Conservation (phyloP, 2,113 vertebrate genomes). For the Nannospalax galili region DNA sequence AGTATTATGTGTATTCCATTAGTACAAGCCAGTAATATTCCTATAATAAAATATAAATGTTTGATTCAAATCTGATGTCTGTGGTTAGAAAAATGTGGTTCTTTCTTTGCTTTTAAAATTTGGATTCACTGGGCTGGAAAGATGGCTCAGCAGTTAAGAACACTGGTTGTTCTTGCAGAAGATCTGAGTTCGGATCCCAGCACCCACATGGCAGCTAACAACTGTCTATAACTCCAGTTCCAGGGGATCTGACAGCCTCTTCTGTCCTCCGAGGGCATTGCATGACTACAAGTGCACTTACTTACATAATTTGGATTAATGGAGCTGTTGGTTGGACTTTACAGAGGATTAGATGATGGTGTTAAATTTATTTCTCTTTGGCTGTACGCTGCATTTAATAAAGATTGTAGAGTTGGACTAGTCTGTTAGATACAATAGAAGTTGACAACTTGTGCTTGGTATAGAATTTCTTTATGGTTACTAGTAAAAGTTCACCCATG, state of each 20-base stretch:
- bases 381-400: not conserved
- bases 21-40: not conserved
- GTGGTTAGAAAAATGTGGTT: not conserved
- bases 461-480: not conserved
- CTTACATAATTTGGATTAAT: not conserved
- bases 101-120: slow-evolving; percentile 29
- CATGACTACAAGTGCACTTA: too few species aligned
- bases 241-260: too few species aligned
- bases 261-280: too few species aligned
- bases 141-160: too few species aligned
- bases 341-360: not conserved
- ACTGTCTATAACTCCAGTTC: too few species aligned
- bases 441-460: not conserved
- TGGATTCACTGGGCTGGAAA: too few species aligned
- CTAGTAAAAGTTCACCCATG: not conserved
- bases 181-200: too few species aligned
- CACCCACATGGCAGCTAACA: too few species aligned
- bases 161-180: too few species aligned
- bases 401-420: not conserved
- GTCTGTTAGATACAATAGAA: not conserved
- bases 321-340: not conserved
- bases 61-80: not conserved
- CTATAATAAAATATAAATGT: not conserved
- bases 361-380: not conserved
- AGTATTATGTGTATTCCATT: slow-evolving; percentile 64